Evolutionary conservation across 2,113 vertebrate genomes (phyloP), one percentile per base, ranked within the genome.

Genomic region (Saguinus imperator): DNA sequence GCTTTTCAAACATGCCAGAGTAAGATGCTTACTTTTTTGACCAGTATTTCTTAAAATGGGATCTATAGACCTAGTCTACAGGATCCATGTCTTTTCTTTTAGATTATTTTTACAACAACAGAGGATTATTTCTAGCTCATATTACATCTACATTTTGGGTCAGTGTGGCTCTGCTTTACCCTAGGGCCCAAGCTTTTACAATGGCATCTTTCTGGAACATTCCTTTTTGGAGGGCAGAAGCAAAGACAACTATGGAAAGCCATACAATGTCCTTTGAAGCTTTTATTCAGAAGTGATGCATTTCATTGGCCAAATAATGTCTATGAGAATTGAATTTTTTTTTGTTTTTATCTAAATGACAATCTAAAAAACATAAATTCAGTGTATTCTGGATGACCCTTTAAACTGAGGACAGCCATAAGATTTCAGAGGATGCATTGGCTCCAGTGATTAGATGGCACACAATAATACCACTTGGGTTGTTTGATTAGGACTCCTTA

Each of bases 361-460:
- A 89, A 57, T 89, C 21, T 95, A 81, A 72, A 93, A 52, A 10
- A 57, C 29, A 48, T 35, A 81, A 83, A n/a, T 70, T 68, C 55
- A 87, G 3, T 85, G 12, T 81, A 80, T 88, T 76, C 68, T 81
- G 77, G 29, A 70, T 90, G 64, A 87, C 40, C 64, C 14, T 82
- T 77, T 61, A 96, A 81, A 95, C 29, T 88, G 64, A 95, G 80
- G 91, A 66, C 13, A 89, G 25, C 27, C 48, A 25, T 75, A 83
- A 83, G 4, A 79, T 96, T 96, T 94, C 52, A 83, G 73, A 89
- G 85, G 12, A 55, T 88, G 5, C 76, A 80, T 64, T 92, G 27
- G 40, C 40, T 96, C 96, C 82, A 85, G 76, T 96, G 94, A 95
- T 94, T 93, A 91, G 45, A 88, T 58, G 92, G 27, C 52, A 68